Percentiles rank a stretch among this genome's conserved stretches.
Evolutionary conservation across 1,140 invertebrate genomes (phyloP).

Genomic region (Drosophila pachea): DNA sequence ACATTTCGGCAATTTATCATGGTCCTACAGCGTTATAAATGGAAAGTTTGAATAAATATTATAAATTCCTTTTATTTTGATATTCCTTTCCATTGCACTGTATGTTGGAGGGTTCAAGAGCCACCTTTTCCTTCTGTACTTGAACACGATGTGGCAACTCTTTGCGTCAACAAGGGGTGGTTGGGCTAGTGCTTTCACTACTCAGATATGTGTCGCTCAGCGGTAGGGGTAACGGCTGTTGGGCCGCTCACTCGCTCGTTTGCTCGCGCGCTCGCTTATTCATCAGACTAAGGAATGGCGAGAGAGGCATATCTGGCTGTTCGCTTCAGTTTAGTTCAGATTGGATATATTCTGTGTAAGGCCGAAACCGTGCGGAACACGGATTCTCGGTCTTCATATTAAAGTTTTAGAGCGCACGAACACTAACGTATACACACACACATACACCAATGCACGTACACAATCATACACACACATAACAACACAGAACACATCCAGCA

Average conservation of each 20-base stretch:
- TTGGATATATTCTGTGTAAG: conserved; percentile 58
- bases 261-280: conserved; percentile 12
- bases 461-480: background rate
- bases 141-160: conserved; percentile 6
- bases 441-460: background rate
- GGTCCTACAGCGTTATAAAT: too few relatives aligned
- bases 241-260: conserved; percentile 21
- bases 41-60: too few relatives aligned
- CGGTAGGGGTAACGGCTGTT: conserved; percentile 1
- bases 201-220: background rate
- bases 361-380: conserved; percentile 51
- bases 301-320: conserved; percentile 29
- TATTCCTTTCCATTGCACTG: too few relatives aligned
- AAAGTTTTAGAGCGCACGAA: conserved; percentile 45
- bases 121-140: too few relatives aligned
- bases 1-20: too few relatives aligned
- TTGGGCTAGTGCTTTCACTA: background rate
- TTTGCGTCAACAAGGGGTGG: conserved; percentile 11
- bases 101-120: too few relatives aligned
- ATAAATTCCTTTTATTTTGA: too few relatives aligned
- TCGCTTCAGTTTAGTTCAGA: conserved; percentile 60
- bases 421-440: background rate
- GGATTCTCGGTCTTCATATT: conserved; percentile 40
- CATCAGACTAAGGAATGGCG: too few relatives aligned
- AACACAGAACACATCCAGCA: too few relatives aligned